Evolutionary conservation across 2,888 invertebrate species (phyloP).

Genomic region (Conops quadrifasciatus): DNA sequence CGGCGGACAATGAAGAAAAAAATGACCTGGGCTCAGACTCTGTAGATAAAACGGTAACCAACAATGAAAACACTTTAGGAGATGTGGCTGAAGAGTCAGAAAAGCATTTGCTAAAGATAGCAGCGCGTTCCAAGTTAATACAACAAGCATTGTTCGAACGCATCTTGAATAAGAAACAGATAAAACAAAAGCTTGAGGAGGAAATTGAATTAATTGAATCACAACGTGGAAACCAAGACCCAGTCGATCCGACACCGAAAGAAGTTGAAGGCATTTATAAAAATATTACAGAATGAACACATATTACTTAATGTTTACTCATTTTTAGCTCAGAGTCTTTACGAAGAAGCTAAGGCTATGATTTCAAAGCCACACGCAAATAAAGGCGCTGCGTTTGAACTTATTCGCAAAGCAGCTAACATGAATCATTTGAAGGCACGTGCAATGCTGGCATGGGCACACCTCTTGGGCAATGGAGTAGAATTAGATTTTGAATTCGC

Average conservation of each 20-base stretch:
- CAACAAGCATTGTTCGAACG: constrained; percentile 53
- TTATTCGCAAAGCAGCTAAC: constrained; percentile 81
- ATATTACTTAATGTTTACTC: constrained; percentile 12
- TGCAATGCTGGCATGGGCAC: constrained; percentile 88
- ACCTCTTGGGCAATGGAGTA: constrained; percentile 83
- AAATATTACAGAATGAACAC: constrained; percentile 1
- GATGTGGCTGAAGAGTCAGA: constrained; percentile 41
- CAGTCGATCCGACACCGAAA: constrained; percentile 57
- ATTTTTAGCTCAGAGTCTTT: constrained; percentile 76
- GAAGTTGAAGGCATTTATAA: constrained; percentile 71
- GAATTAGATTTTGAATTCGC: constrained; percentile 81
- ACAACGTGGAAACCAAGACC: constrained; percentile 47
- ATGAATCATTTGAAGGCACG: constrained; percentile 83
- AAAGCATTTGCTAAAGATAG: constrained; percentile 22
- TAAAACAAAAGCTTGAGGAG: constrained; percentile 53
- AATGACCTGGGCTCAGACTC: constrained; percentile 14
- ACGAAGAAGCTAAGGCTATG: constrained; percentile 75
- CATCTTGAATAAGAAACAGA: constrained; percentile 52
- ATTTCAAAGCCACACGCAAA: constrained; percentile 78
- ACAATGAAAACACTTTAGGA: constrained; percentile 44
- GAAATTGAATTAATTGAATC: constrained; percentile 54
- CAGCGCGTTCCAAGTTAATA: constrained; percentile 46
- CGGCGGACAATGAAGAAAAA: constrained; percentile 8
- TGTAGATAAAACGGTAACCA: constrained; percentile 27
- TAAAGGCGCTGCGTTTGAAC: constrained; percentile 76